Evolutionary conservation across 2,888 invertebrate species (phyloP).

Genomic region (Mythimna ferrago): DNA sequence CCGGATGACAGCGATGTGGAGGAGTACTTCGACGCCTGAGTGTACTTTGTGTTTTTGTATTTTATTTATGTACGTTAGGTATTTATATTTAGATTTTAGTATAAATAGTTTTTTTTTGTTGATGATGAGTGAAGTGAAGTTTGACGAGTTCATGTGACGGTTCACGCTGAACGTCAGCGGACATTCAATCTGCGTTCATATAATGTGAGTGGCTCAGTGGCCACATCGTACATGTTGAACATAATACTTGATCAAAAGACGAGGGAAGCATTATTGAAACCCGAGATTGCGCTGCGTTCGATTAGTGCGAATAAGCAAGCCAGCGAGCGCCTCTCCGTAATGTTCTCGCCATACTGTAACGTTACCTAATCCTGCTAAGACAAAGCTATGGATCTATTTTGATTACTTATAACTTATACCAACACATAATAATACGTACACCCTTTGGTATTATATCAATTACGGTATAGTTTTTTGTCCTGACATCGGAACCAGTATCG

Average conservation of each 20-base stretch:
- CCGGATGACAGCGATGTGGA: no score
- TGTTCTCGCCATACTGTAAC: constrained; percentile 70
- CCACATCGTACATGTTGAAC: constrained; percentile 47
- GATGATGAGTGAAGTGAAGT: not conserved
- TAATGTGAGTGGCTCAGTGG: constrained; percentile 60
- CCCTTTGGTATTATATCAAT: not conserved
- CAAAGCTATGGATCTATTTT: constrained; percentile 33
- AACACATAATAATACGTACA: not conserved
- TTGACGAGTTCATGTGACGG: constrained; percentile 18
- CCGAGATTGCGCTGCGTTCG: constrained; percentile 72
- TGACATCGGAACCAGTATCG: constrained; percentile 15
- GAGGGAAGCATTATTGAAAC: constrained; percentile 81
- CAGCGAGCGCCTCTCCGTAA: constrained; percentile 60
- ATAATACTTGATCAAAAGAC: constrained; percentile 64
- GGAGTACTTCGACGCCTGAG: no score
- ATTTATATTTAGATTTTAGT: no score
- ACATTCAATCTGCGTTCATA: constrained; percentile 49
- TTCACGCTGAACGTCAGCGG: constrained; percentile 20
- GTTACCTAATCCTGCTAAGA: constrained; percentile 37
- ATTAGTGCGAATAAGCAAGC: constrained; percentile 79
- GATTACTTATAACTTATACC: constrained; percentile 25
- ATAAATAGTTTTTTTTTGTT: no score
- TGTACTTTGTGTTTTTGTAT: no score
- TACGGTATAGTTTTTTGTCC: constrained; percentile 3
- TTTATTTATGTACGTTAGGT: no score